Evolutionary conservation across 92 coral and sea anemone genomes (phyloP), one percentile per base, ranked within the genome.

Genomic region (Zoanthus solanderi): DNA sequence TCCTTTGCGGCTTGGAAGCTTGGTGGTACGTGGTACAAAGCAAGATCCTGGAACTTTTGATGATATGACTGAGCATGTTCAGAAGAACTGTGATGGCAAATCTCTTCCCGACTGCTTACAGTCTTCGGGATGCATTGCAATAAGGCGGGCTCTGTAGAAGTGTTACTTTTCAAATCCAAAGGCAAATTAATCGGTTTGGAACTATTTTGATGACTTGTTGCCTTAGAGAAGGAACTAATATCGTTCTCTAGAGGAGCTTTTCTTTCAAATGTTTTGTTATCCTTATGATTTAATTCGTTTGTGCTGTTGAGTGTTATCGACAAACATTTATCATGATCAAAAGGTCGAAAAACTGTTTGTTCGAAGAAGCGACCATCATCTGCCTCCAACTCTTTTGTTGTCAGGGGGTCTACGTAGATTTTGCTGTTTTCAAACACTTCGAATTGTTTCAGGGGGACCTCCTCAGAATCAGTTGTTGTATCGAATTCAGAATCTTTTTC

Each of bases 1-100:
- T 53, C 84, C 79, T 65, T 88, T 65, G 87, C 32, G 6, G 68
- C 48, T 17, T 77, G 89, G 80, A 44, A 84, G 8, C 44, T 72
- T 71, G 28, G 87, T 45, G 53, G 78, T 16, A 57, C 52, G 4
- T 8, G 83, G 87, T 44, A 69, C 61, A 13, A 45, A 3, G 89
- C 92, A 84, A 16, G 56, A 53, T 63, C 47, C 73, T n/a, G 79
- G 63, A 0, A 18, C 67, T 28, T 88, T 14, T 53, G 58, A 45
- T 81, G 47, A 46, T 29, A 75, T 28, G 46, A n/a, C 44, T 47
- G 75, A 58, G 75, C 47, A 66, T 45, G 54, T 31, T 60, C 75
- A 44, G 61, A 23, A 4, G 75, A 50, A 23, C 28, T 57, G 54
- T 47, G 45, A 66, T 11, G 14, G 46, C 63, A 16, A 44, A 29